A percentile compares a stretch with the other conserved stretches of the same genome.
phyloP scores from a whole-genome alignment of 1,140 invertebrate species.

The Globodera ellingtonae region DNA sequence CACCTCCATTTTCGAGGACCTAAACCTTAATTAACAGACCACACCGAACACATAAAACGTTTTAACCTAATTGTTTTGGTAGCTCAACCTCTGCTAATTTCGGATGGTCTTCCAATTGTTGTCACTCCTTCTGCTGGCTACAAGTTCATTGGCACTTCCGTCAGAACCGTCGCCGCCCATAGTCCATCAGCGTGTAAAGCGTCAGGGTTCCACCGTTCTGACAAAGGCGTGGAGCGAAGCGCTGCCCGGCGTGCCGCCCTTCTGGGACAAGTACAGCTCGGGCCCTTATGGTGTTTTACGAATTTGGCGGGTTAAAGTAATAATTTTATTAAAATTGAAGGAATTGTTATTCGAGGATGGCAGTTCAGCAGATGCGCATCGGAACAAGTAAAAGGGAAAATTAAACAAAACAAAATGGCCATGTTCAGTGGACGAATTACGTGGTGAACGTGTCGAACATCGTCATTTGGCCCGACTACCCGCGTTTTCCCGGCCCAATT shows the following conservation, averaged over 20 bases:
- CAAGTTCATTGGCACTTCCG: background rate
- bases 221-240: conserved; percentile 62
- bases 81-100: no score
- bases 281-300: conserved; percentile 54
- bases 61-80: background rate
- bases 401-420: background rate
- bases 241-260: conserved; percentile 58
- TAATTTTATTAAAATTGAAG: conserved; percentile 2
- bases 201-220: conserved; percentile 48
- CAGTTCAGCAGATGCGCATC: conserved; percentile 63
- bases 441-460: conserved; percentile 65
- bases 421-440: conserved; percentile 62
- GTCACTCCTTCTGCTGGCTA: conserved; percentile 2
- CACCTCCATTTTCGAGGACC: no score
- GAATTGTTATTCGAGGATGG: conserved; percentile 64
- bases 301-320: background rate
- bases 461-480: conserved; percentile 65
- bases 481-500: conserved; percentile 64
- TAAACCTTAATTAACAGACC: background rate
- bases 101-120: background rate
- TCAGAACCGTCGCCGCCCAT: background rate
- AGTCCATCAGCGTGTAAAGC: conserved; percentile 30
- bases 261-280: conserved; percentile 64
- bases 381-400: conserved; percentile 53
- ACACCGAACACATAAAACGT: background rate